Evolutionary conservation across 2,113 vertebrate species (phyloP), one percentile per base, ranked within the genome.

Genomic region (Apus apus): DNA sequence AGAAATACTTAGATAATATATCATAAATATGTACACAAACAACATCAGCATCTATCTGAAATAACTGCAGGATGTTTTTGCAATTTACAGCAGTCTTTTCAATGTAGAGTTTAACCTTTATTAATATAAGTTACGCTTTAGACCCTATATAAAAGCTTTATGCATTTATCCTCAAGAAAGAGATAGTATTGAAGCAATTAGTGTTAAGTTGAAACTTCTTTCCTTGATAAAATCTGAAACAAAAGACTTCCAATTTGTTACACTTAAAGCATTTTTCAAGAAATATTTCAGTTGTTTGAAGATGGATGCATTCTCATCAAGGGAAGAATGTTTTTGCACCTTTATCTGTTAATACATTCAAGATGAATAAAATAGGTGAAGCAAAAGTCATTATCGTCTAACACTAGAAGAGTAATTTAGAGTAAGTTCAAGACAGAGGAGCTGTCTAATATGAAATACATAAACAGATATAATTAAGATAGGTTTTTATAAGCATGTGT

Each of bases 321-420:
- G 30, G 89, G 96, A 98, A 98, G 97, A 97, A 96, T 80, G 96
- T 51, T 97, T 97, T 97, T 97, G 94, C 97, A 97, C 93, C 84
- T 57, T 81, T 97, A 94, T 93, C 89, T 97, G 80, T 97, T 98
- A 98, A 97, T 97, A 98, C 97, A 98, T 98, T 98, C 98, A 98
- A 98, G 98, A 98, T 98, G 98, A 98, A 98, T 98, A 97, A 97
- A 85, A 97, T 17, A 97, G 94, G 93, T 96, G 96, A 98, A 97
- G 93, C 94, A 97, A 75, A 96, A 93, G 20, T 89, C 66, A 90
- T 62, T 96, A 95, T 95, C 94, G 67, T 93, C 80, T 95, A 43
- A 97, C 86, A 92, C 93, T 80, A 97, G 73, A 90, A 95, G 84
- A 65, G 94, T 96, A 96, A 91, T 87, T 97, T 96, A 96, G 94